Evolutionary conservation across 2,888 invertebrate species (phyloP).

Genomic region (Lydus trimaculatus): DNA sequence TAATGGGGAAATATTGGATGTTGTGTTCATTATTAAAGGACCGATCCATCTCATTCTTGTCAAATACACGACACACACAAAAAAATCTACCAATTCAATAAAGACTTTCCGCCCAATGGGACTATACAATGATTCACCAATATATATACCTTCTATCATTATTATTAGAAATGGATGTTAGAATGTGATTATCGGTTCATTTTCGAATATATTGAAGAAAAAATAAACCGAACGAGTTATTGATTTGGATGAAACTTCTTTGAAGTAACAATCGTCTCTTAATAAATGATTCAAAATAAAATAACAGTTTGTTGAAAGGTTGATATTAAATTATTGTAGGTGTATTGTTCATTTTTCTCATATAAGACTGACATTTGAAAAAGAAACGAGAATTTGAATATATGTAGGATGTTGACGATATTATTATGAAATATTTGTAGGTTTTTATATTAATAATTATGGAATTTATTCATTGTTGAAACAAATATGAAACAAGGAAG

Average conservation of each 20-base stretch:
- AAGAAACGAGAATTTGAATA: not conserved
- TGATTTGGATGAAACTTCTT: not conserved
- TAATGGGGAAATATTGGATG: not conserved
- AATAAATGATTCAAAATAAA: not conserved
- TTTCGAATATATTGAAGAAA: not conserved
- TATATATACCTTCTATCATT: not conserved
- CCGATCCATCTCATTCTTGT: slow-evolving; percentile 6
- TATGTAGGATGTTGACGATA: slow-evolving; percentile 3
- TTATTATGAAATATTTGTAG: not conserved
- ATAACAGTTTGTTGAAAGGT: not conserved
- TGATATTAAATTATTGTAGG: not conserved
- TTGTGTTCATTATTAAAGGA: not conserved
- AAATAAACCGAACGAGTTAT: not conserved
- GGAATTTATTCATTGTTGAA: not conserved
- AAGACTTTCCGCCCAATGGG: not conserved
- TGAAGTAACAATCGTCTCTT: not conserved
- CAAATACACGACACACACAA: not conserved
- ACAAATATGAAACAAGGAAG: not conserved
- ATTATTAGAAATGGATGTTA: not conserved
- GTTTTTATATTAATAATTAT: not conserved
- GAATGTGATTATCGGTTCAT: not conserved
- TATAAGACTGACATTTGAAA: not conserved
- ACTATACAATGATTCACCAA: not conserved
- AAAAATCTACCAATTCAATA: not conserved
- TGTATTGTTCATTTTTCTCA: not conserved